Conservation (phyloP, 2,888 invertebrate species). For the Dendrolimus pini region DNA sequence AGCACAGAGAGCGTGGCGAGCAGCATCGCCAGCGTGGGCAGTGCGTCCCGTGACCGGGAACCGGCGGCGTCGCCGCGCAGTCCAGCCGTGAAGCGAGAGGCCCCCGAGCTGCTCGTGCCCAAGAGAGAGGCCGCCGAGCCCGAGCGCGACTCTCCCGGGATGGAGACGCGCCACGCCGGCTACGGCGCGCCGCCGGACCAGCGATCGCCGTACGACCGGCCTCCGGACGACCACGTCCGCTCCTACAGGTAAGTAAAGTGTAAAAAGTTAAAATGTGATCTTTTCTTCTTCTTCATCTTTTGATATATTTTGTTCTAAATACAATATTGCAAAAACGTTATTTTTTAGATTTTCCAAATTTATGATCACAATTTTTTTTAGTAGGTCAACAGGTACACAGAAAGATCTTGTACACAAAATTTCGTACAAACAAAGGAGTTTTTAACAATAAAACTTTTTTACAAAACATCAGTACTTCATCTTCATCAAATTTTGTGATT, state of each 20-base stretch:
- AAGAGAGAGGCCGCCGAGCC: constrained; percentile 80
- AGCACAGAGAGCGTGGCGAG: constrained; percentile 13
- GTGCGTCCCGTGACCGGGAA: constrained; percentile 35
- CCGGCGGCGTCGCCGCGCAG: constrained; percentile 50
- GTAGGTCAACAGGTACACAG: too few species aligned
- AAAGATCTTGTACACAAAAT: too few species aligned
- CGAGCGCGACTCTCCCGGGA: constrained; percentile 85
- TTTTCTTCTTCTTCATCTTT: too few species aligned
- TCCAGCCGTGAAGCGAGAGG: constrained; percentile 67
- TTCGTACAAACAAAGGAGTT: too few species aligned
- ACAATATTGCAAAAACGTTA: too few species aligned
- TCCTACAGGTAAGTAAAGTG: constrained; percentile 65
- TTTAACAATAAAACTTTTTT: too few species aligned
- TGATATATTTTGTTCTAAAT: too few species aligned
- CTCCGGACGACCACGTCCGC: constrained; percentile 78
- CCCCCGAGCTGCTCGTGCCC: constrained; percentile 78
- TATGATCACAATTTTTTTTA: too few species aligned
- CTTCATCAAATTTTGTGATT: too few species aligned
- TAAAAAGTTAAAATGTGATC: too few species aligned
- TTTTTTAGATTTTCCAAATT: too few species aligned
- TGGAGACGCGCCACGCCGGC: constrained; percentile 81
- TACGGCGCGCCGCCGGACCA: constrained; percentile 82
- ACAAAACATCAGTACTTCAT: too few species aligned
- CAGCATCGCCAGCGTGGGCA: constrained; percentile 17
- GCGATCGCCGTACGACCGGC: constrained; percentile 81